Evolutionary conservation across 2,888 invertebrate genomes (phyloP).

Genomic region (Hipparchia semele): DNA sequence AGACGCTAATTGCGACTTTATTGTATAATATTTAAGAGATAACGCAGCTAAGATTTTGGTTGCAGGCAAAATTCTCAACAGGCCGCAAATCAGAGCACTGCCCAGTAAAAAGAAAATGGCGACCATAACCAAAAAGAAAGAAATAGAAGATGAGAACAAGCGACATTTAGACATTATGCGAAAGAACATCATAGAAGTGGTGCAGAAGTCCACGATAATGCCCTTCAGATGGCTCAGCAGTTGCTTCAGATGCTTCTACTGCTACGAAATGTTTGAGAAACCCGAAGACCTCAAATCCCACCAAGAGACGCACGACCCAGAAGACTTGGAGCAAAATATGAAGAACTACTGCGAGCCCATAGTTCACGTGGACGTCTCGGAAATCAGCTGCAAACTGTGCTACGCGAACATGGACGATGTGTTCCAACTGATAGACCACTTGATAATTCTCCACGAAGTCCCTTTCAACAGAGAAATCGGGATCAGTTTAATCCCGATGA

Average conservation of each 20-base stretch:
- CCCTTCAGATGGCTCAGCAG: conserved; percentile 55
- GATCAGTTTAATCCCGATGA: conserved; percentile 47
- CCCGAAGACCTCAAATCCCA: conserved; percentile 50
- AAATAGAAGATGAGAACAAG: conserved; percentile 26
- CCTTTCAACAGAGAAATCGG: conserved; percentile 41
- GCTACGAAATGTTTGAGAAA: conserved; percentile 50
- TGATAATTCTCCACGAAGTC: conserved; percentile 44
- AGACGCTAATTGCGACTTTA: not conserved
- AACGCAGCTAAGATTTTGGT: conserved; percentile 42
- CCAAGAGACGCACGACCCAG: conserved; percentile 38
- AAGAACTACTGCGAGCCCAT: conserved; percentile 43
- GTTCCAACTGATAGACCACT: conserved; percentile 49
- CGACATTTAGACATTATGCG: conserved; percentile 46
- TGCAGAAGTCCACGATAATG: conserved; percentile 51
- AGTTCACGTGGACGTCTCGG: conserved; percentile 54
- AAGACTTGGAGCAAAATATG: conserved; percentile 45
- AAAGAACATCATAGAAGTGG: conserved; percentile 48
- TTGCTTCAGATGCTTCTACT: conserved; percentile 55
- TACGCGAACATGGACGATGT: conserved; percentile 43
- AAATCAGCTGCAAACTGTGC: conserved; percentile 54
- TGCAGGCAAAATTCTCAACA: conserved; percentile 40
- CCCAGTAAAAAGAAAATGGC: conserved; percentile 11
- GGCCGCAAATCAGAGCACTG: conserved; percentile 22
- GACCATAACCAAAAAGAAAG: conserved; percentile 9
- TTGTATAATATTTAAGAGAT: not conserved